A percentile compares a stretch with the other conserved stretches of the same genome.
These are phyloP conservation scores for Seladonia tumulorum DNA, from an alignment of 2,888 invertebrate species.

Conservation along the genomic window DNA sequence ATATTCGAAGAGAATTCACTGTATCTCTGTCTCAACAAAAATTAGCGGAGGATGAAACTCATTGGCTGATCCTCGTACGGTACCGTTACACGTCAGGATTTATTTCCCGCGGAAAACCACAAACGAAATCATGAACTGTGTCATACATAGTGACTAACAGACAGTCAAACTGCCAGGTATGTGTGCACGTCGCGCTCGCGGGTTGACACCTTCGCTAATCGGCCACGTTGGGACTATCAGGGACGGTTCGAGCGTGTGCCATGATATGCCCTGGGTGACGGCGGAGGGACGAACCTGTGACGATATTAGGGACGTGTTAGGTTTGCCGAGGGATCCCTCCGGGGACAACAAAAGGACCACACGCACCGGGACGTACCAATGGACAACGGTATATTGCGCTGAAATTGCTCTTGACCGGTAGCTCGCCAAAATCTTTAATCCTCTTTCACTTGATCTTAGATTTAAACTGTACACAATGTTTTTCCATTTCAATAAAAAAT, in stretches of 20 bases:
- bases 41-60: too few species aligned
- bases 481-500: not conserved
- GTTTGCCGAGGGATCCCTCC: conserved; percentile 80
- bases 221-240: conserved; percentile 78
- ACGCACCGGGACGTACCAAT: conserved; percentile 80
- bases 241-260: conserved; percentile 69
- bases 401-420: conserved; percentile 65
- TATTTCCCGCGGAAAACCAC: too few species aligned
- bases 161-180: conserved; percentile 49
- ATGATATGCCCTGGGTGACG: conserved; percentile 73
- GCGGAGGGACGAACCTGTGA: conserved; percentile 74
- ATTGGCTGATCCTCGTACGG: too few species aligned
- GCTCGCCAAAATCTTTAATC: conserved; percentile 47
- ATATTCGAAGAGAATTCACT: too few species aligned
- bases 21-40: too few species aligned
- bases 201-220: conserved; percentile 79
- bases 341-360: conserved; percentile 83
- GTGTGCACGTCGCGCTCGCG: conserved; percentile 66
- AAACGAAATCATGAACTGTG: not conserved
- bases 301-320: conserved; percentile 83
- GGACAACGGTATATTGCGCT: conserved; percentile 81
- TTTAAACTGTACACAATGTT: not conserved
- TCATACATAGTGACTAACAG: not conserved
- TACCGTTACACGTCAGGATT: too few species aligned
- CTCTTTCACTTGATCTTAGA: not conserved